Base-by-base conservation (phyloP, 2,888 invertebrate genomes). In the Hedya salicella region DNA sequence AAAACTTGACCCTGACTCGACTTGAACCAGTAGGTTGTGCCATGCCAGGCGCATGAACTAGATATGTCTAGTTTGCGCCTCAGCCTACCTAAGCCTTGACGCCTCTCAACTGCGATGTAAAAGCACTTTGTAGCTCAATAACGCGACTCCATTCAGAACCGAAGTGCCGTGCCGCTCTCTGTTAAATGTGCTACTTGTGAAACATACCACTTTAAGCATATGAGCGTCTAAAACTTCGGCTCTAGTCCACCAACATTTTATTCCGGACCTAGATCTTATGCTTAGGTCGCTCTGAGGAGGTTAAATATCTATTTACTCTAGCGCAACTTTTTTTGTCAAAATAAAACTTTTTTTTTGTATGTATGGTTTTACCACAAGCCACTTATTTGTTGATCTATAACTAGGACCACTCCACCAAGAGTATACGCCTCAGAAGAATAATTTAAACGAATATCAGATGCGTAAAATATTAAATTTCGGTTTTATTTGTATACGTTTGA, bases 91-190 rank as follows among this genome's bases (percentile, higher is more conserved):
- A 71, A 70, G 70, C 72, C n/a, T 75, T 79, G 80, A 80, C 76
- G 78, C 78, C 77, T 81, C 83, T 82, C 77, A 80, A 75, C 76
- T 75, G 71, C 75, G 78, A 79, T 73, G 75, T 75, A 75, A 78
- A 68, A 79, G 82, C 85, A 85, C 84, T 86, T 83, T 81, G 78
- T 76, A 78, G 80, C 80, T 80, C 81, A 75, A 84, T 80, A 80
- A 75, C 75, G 76, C 74, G 76, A 73, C 78, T 71, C 78, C 76
- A 79, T 78, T 80, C 77, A 74, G 70, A 69, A 76, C 70, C 70
- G 75, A 79, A 84, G 83, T 81, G 80, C 76, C 75, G 73, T 70
- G 75, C 73, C 71, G 70, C 70, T 44, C 16, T 60, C 40, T 19
- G 46, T 60, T n/a, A 25, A 53, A 54, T 54, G 60, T 30, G 48